These are phyloP conservation scores for Oryzias curvinotus DNA, from an alignment of 2,113 vertebrate genomes.

Conservation along the genomic window DNA sequence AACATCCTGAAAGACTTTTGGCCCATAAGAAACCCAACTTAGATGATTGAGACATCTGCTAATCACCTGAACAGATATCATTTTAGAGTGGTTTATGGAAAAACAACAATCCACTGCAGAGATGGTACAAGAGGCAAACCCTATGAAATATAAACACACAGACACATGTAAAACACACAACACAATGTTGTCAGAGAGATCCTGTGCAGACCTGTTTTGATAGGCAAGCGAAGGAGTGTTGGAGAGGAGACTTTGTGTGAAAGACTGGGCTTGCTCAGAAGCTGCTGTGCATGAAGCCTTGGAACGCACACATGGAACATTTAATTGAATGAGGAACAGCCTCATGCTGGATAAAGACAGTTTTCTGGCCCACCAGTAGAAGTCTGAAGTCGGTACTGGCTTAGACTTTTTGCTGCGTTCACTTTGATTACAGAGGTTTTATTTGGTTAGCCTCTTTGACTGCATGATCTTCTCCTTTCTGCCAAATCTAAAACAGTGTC, in stretches of 20 bases:
- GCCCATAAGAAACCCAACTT: not conserved
- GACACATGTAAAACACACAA: conserved; percentile 26
- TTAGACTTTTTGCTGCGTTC: conserved; percentile 49
- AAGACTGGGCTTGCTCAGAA: conserved; percentile 52
- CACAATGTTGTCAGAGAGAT: conserved; percentile 16
- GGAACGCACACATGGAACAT: conserved; percentile 73
- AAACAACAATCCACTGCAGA: conserved; percentile 4
- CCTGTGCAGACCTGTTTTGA: conserved; percentile 55
- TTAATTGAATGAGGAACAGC: conserved; percentile 76
- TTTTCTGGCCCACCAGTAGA: conserved; percentile 68
- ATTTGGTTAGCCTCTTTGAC: conserved; percentile 54
- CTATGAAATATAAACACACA: conserved; percentile 7
- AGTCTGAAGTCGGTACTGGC: conserved; percentile 46
- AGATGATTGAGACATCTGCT: not conserved
- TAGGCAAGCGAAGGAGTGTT: conserved; percentile 50
- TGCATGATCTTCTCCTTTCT: conserved; percentile 30
- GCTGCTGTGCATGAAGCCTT: conserved; percentile 64
- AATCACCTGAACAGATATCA: conserved; percentile 35
- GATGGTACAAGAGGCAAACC: conserved; percentile 29
- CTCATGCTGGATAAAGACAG: conserved; percentile 61
- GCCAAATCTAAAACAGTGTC: conserved; percentile 69
- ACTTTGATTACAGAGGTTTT: conserved; percentile 56
- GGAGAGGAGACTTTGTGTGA: conserved; percentile 59
- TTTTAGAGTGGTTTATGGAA: conserved; percentile 7
- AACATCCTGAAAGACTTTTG: no score